Base-by-base conservation (phyloP, 2,113 vertebrate species). In the Montifringilla adamsi region DNA sequence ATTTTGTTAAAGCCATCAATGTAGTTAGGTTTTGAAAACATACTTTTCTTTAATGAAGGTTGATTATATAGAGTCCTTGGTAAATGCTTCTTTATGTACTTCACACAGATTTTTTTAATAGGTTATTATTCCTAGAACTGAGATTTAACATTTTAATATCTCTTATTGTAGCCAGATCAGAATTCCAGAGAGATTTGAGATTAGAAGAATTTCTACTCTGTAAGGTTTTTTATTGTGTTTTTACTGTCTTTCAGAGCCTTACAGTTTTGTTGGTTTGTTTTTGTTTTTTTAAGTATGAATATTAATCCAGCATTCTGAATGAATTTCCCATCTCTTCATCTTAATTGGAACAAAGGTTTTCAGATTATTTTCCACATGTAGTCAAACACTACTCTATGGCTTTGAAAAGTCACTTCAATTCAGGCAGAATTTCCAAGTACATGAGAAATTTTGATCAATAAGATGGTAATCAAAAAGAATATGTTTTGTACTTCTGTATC, bases 331-430 rank as follows among this genome's bases (percentile, higher is more conserved):
- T 55, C 30, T 82, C 30, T 90, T 75, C 33, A 82, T 50, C 35
- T 52, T 93, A 85, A 79, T 50, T 90, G 78, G 74, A 92, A 82
- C 24, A 50, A 72, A 56, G 35, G n/a, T 79, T 52, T 79, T 78
- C 14, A 43, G 62, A 67, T 93, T 90, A 39, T 90, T 84, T 93
- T 90, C 59, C 52, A 47, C 8, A 7, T 47, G 35, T 35, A 44
- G 33, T 85, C 78, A 75, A 75, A 63, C 74, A 67, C 39, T 85
- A 33, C 20, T 90, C 13, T 43, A 31, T 50, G 35, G 33, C 59
- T 87, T 89, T 87, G 43, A 84, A 93, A 90, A 94, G 78, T 81
- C 64, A 28, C n/a, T 82, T 82, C 4, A 83, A 50, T 74, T 84
- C 47, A 90, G 47, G 39, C 39, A 84, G 47, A 70, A 69, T 77